These are phyloP conservation scores for Sylvia atricapilla DNA, from an alignment of 2,113 vertebrate species.

Conservation along the genomic window DNA sequence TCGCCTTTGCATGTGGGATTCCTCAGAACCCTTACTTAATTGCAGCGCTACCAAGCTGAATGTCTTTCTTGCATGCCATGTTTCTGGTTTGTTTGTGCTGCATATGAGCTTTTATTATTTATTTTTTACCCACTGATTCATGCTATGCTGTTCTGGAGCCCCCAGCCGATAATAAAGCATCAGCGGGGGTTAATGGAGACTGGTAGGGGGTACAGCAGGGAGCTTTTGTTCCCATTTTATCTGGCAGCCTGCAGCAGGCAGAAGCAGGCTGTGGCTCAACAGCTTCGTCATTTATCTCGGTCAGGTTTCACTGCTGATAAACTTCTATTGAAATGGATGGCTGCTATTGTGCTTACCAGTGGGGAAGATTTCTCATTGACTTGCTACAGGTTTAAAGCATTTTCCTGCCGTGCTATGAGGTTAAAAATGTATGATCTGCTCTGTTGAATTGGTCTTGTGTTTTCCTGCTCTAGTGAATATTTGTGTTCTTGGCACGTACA, in stretches of 20 bases:
- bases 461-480: conserved; percentile 30
- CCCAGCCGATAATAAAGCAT: conserved; percentile 65
- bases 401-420: conserved; percentile 55
- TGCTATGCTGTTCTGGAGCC: conserved; percentile 37
- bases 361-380: conserved; percentile 49
- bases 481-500: conserved; percentile 12
- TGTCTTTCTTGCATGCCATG: background rate
- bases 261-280: conserved; percentile 65
- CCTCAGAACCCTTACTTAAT: background rate
- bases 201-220: conserved; percentile 56
- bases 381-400: conserved; percentile 61
- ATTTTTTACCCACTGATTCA: conserved; percentile 39
- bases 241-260: conserved; percentile 70
- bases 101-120: conserved; percentile 18
- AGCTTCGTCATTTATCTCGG: conserved; percentile 68
- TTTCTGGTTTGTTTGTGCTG: conserved; percentile 23
- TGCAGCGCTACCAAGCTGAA: background rate
- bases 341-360: conserved; percentile 66
- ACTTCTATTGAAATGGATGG: conserved; percentile 68
- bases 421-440: conserved; percentile 64
- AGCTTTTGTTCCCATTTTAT: conserved; percentile 72
- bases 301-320: conserved; percentile 71
- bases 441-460: conserved; percentile 39
- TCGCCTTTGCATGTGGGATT: background rate
- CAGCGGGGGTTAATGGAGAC: conserved; percentile 69